These are phyloP conservation scores for Lycaena phlaeas DNA, from an alignment of 2,888 invertebrate species.

Conservation along the genomic window DNA sequence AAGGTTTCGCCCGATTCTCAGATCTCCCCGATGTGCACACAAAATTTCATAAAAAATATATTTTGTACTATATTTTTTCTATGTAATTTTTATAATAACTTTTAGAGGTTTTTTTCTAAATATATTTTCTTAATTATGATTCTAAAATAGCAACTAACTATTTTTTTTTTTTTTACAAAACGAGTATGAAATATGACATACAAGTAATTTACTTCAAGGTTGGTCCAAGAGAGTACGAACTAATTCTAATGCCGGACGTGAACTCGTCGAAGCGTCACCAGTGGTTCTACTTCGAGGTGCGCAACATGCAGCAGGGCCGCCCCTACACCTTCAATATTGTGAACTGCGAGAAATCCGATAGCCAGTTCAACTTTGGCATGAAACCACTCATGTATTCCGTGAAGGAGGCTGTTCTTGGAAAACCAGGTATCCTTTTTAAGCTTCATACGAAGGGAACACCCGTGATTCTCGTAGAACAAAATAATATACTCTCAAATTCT, in stretches of 20 bases:
- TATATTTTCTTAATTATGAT: no score
- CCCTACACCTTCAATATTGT: slow-evolving; percentile 88
- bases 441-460: no score
- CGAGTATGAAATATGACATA: neutral
- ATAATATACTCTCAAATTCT: no score
- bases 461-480: no score
- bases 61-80: no score
- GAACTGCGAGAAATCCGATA: slow-evolving; percentile 89
- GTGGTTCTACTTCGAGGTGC: slow-evolving; percentile 94
- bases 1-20: no score
- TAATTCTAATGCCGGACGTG: slow-evolving; percentile 87
- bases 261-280: slow-evolving; percentile 85
- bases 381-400: slow-evolving; percentile 91
- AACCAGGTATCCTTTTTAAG: slow-evolving; percentile 51
- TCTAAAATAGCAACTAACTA: no score
- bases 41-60: no score
- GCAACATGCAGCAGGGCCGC: slow-evolving; percentile 78
- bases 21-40: no score
- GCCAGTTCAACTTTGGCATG: slow-evolving; percentile 92
- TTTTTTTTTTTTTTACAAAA: neutral
- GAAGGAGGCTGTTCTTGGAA: slow-evolving; percentile 74
- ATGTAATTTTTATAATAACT: no score
- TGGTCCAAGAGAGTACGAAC: slow-evolving; percentile 83
- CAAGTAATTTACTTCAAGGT: slow-evolving; percentile 64
- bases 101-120: no score